Evolutionary conservation across 2,888 invertebrate species (phyloP), one percentile per base, ranked within the genome.

Genomic region (Amphipyra tragopoginis): DNA sequence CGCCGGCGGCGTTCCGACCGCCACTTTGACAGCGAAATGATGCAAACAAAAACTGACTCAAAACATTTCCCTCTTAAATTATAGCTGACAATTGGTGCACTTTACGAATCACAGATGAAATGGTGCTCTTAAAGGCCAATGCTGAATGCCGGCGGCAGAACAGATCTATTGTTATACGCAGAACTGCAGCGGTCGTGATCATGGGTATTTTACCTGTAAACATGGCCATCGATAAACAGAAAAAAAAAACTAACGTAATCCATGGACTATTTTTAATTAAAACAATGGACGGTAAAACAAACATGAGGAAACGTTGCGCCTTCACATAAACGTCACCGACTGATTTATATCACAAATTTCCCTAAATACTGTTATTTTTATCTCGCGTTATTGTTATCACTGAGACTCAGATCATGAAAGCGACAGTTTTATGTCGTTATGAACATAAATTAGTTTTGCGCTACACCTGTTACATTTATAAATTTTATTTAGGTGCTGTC

Each of bases 11-110:
- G 36, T 34, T 65, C 40, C 43, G 13, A 26, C 62, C 70, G 65
- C 63, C 77, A 72, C 79, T 80, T 80, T 84, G 86, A 87, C 86
- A 80, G 83, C 77, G 75, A 84, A 86, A 86, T 85, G 80, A 84
- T 80, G 67, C 74, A 74, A 74, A 82, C 84, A 82, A 86, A 88
- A 82, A 81, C 62, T 52, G 39, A 56, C 44, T 56, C 14, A 13
- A 21, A 61, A 57, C 52, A 59, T 70, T 70, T 70, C 62, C 33
- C 47, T 64, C 34, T 68, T 69, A 65, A 73, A 66, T 71, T 67
- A 77, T 65, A 55, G 72, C 75, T 63, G 78, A 57, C 66, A 72
- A 80, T 77, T 78, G 79, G 74, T 73, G 66, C 74, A 66, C 59
- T 79, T 77, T 79, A 66, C 61, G 72, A 72, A 79, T 76, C 73